Base-by-base conservation (phyloP, 2,113 vertebrate genomes). In the Peromyscus maniculatus region DNA sequence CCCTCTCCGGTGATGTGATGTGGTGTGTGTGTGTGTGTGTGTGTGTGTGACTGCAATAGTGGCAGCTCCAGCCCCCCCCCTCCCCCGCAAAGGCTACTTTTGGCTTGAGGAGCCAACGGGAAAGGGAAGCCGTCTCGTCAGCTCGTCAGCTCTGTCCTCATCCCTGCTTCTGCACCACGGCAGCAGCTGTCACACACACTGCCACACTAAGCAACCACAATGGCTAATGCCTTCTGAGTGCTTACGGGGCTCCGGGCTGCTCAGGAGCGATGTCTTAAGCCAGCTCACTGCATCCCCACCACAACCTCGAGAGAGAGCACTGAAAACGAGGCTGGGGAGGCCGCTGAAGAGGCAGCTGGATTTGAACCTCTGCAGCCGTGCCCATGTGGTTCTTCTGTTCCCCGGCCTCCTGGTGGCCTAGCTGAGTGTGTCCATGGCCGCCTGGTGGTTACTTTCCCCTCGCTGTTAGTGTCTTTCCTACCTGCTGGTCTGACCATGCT, bases 121-220 rank as follows among this genome's bases (percentile, higher is more conserved):
- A 43, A 57, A 57, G 26, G 19, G 19, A 7, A 31, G 62, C 28
- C 49, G 10, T 16, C 21, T 49, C 57, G 13, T 66, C 26, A 52
- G 13, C 46, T 69, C 17, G 13, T 66, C 26, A 52, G 13, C 46
- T 69, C 17, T 1, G 71, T 5, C 5, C 28, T 22, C 33, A 16
- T 22, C 36, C 39, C 39, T 26, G 49, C 22, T 33, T 69, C 19
- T 8, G 31, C 9, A 15, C 24, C 26, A 7, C 5, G 46, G 46
- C 43, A 0, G 0, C 28, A 0, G 12, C 2, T 9, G 13, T 13
- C 12, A 28, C 57, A 49, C 0, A 6, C 1, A 12, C 21, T 0
- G 4, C 62, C 49, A 15, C 2, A 13, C 21, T 52, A 39, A 64
- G 15, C 77, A 66, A 0, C 12, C 0, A 11, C 4, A 24, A 57